These are phyloP conservation scores for Squalus acanthias DNA, from an alignment of 2,797 vertebrate genomes.

Conservation along the genomic window DNA sequence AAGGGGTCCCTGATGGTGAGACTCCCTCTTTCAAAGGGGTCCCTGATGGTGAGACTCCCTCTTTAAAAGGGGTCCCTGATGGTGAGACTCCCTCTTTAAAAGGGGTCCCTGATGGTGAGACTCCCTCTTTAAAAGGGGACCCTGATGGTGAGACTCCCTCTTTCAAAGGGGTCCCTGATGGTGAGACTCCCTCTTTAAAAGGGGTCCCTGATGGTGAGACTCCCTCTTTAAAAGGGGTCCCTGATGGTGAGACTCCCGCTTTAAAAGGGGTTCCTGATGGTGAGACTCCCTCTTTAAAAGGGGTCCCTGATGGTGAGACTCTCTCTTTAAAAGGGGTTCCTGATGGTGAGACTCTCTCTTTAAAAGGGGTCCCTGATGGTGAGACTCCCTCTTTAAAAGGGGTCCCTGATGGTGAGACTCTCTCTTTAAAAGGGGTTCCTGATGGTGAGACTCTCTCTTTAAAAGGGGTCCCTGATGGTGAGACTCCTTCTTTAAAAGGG, in stretches of 20 bases:
- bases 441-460: no score
- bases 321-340: neutral
- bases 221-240: no score
- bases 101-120: no score
- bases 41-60: no score
- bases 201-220: no score
- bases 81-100: neutral
- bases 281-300: neutral
- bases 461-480: neutral
- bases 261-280: neutral
- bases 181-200: neutral
- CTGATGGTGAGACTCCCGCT: no score
- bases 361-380: neutral
- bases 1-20: no score
- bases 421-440: no score
- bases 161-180: neutral
- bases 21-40: neutral
- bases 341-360: no score
- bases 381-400: neutral
- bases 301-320: no score
- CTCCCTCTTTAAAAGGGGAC: neutral
- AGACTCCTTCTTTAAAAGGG: neutral
- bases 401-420: no score
- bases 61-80: neutral
- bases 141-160: no score